A percentile compares a stretch with the other conserved stretches of the same genome.
Conservation (phyloP, 2,888 invertebrate species). For the Hirtodrosophila trivittata region DNA sequence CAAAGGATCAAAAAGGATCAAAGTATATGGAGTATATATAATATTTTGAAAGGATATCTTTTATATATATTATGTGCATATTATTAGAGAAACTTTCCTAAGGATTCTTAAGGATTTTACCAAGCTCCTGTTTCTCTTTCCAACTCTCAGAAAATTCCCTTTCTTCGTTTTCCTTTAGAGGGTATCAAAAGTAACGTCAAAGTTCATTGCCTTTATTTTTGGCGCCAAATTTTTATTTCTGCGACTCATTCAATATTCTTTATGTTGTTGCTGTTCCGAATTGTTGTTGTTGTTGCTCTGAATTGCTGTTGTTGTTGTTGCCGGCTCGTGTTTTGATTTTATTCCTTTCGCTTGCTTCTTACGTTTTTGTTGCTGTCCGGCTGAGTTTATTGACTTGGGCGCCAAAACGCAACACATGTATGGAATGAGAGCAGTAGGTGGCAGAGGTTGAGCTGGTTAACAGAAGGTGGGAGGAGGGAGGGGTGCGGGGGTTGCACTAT, state of each 20-base stretch:
- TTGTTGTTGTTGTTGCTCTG: conserved; percentile 9
- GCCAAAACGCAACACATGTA: conserved; percentile 31
- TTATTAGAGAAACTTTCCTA: too few species aligned
- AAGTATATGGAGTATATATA: too few species aligned
- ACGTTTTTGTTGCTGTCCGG: conserved; percentile 9
- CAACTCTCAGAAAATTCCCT: too few species aligned
- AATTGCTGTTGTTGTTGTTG: conserved; percentile 40
- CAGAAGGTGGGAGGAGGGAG: neutral
- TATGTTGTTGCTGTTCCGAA: conserved; percentile 9
- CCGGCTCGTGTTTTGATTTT: conserved; percentile 44
- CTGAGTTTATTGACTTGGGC: conserved; percentile 62
- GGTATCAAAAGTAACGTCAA: conserved; percentile 28
- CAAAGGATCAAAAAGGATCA: too few species aligned
- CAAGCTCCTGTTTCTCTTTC: too few species aligned
- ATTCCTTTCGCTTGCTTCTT: conserved; percentile 44
- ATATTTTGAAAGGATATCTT: too few species aligned
- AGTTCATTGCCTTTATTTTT: conserved; percentile 52
- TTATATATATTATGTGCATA: too few species aligned
- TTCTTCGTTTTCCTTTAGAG: neutral
- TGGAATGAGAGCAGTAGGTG: conserved; percentile 19
- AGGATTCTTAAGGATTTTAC: too few species aligned
- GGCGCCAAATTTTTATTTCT: conserved; percentile 46
- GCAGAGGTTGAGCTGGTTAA: neutral
- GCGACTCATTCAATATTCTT: conserved; percentile 36
- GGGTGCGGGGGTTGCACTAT: neutral